Evolutionary conservation across 2,888 invertebrate species (phyloP), one percentile per base, ranked within the genome.

Genomic region (Ferrisia virgata): DNA sequence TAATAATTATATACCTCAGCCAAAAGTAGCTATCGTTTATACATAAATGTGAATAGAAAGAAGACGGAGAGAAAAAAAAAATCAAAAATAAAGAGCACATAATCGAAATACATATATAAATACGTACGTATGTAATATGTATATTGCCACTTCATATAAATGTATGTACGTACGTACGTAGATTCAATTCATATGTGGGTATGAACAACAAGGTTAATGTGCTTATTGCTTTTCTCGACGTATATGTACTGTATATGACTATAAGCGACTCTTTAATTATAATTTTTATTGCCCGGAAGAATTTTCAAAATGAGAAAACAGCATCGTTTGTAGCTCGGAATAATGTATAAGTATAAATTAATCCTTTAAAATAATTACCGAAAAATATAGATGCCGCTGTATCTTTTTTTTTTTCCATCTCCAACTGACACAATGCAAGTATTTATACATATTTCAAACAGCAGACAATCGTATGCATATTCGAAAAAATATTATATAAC

Each of bases 251-350:
- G n/a, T n/a, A 39, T 53, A 53, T 4, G 53, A 11, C 4, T 5
- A 36, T 33, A 15, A 18, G 36, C 36, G 11, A 31, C 28, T 69
- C 69, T 36, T 36, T 76, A 76, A 76, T 76, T 76, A 76, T 18
- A 18, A 18, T 76, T 76, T 58, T 76, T 76, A 76, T 36, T 76
- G 72, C 72, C 72, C n/a, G 72, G 6, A 76, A 76, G 72, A 76
- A 76, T 76, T 25, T 76, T 76, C 36, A 33, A 76, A 64, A 36
- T 36, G 33, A 36, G 72, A 76, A 76, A 33, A 76, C 36, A 36
- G n/a, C 15, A 6, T 43, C 43, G 43, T 43, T 6, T 15, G 4
- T 36, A 8, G 36, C 36, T 36, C 8, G 8, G 47, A 15, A 13
- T 18, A 33, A 18, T 36, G 72, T 18, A 76, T 22, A 22, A 76